Percentiles rank a stretch among this genome's conserved stretches.
Conservation (phyloP, 2,113 vertebrate genomes). For the Argyrosomus japonicus region DNA sequence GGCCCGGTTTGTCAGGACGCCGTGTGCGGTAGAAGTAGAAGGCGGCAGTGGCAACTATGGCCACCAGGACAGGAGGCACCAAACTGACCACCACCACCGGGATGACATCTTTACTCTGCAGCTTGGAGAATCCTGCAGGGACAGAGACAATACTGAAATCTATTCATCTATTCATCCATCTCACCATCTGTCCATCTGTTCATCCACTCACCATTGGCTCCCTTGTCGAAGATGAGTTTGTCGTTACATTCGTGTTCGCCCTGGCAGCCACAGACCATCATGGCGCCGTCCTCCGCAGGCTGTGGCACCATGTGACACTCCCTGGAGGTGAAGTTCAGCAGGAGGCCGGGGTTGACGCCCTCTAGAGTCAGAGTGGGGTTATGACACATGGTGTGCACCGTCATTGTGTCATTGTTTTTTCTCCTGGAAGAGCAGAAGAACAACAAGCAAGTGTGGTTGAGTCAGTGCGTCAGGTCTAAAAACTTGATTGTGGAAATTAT, state of each 20-base stretch:
- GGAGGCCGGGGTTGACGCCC: slow-evolving; percentile 85
- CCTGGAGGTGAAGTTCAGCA: slow-evolving; percentile 86
- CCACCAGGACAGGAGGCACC: slow-evolving; percentile 87
- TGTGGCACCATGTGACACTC: slow-evolving; percentile 87
- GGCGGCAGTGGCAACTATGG: slow-evolving; percentile 81
- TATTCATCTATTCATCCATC: not conserved
- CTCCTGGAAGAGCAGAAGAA: slow-evolving; percentile 78
- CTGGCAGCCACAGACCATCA: slow-evolving; percentile 88
- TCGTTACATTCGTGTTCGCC: slow-evolving; percentile 91
- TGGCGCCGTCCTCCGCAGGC: slow-evolving; percentile 72
- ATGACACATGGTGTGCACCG: slow-evolving; percentile 88
- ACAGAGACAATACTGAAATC: not conserved
- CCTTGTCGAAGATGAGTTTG: slow-evolving; percentile 89
- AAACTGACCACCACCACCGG: slow-evolving; percentile 90
- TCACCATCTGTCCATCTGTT: not conserved
- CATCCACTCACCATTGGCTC: slow-evolving; percentile 81
- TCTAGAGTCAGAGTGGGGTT: slow-evolving; percentile 86
- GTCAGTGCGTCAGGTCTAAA: not conserved
- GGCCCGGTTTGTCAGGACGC: slow-evolving; percentile 72
- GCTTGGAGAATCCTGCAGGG: slow-evolving; percentile 85
- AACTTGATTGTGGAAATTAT: too few species aligned
- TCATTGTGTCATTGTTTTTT: slow-evolving; percentile 88
- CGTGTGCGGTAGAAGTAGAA: slow-evolving; percentile 91
- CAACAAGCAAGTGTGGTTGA: not conserved
- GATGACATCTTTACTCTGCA: slow-evolving; percentile 89